Percentiles rank a stretch among this genome's conserved stretches.
Conservation (phyloP, 92 coral and sea anemone species). For the Plumapathes pennacea region DNA sequence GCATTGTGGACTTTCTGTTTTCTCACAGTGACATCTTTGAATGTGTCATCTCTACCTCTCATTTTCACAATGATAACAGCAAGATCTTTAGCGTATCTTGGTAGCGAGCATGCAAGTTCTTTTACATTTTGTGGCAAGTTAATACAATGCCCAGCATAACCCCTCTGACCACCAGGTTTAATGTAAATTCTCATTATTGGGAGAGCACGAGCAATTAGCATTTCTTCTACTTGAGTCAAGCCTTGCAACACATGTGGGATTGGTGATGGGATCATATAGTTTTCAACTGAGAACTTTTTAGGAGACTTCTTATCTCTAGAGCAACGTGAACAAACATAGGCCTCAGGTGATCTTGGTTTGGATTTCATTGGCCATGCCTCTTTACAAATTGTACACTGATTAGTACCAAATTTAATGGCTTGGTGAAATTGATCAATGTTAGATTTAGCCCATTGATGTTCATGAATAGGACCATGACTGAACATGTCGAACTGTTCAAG, state of each 20-base stretch:
- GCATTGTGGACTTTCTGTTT: constrained; percentile 41
- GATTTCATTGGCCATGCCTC: constrained; percentile 44
- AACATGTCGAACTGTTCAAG: too few relatives aligned
- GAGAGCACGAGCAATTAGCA: constrained; percentile 70
- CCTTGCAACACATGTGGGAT: constrained; percentile 46
- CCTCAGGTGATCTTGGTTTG: constrained; percentile 12
- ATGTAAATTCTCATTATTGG: constrained; percentile 66
- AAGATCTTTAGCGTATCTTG: constrained; percentile 47
- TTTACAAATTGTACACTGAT: constrained; percentile 34
- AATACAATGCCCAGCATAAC: constrained; percentile 56
- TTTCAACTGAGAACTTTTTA: constrained; percentile 18
- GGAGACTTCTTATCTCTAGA: constrained; percentile 46
- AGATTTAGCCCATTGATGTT: constrained; percentile 25
- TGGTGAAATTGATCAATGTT: constrained; percentile 33
- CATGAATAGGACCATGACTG: constrained; percentile 13
- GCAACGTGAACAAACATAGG: constrained; percentile 40
- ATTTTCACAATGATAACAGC: constrained; percentile 43
- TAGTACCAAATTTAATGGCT: constrained; percentile 12
- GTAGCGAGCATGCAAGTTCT: constrained; percentile 49
- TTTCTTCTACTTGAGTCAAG: constrained; percentile 61
- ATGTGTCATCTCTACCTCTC: constrained; percentile 41
- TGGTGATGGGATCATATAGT: constrained; percentile 16
- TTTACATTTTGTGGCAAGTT: constrained; percentile 56
- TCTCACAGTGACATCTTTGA: constrained; percentile 46
- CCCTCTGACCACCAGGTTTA: constrained; percentile 70